phyloP scores from a whole-genome alignment of 2,113 vertebrate species.

The Tyto alba region DNA sequence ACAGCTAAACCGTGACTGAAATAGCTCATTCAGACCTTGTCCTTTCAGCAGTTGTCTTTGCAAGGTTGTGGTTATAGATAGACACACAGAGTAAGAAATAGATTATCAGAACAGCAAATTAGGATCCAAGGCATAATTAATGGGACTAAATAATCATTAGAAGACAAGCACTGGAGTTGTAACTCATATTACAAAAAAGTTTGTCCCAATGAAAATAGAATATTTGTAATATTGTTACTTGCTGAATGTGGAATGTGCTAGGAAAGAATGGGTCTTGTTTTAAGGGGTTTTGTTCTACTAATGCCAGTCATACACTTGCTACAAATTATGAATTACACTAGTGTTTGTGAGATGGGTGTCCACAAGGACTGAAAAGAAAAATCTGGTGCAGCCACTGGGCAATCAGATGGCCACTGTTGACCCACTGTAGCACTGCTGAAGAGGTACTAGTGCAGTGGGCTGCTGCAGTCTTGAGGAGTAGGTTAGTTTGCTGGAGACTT shows the following conservation, averaged over 20 bases:
- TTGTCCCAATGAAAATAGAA: not conserved
- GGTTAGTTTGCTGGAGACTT: not conserved
- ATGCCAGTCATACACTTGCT: not conserved
- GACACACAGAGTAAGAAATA: not conserved
- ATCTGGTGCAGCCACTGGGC: not conserved
- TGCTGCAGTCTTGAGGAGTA: not conserved
- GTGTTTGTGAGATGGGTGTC: not conserved
- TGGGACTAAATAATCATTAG: not conserved
- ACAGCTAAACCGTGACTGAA: not conserved
- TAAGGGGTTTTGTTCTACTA: not conserved
- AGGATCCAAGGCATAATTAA: not conserved
- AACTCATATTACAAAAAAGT: not conserved
- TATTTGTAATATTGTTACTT: not conserved
- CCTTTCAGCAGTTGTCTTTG: not conserved
- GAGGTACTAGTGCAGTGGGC: not conserved
- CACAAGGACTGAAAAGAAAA: not conserved
- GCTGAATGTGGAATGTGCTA: not conserved
- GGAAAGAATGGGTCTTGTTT: not conserved
- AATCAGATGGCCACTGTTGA: not conserved
- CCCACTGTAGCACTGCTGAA: not conserved
- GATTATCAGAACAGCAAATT: not conserved
- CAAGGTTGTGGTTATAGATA: not conserved
- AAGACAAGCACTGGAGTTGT: not conserved
- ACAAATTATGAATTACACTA: not conserved
- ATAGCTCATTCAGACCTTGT: not conserved